Evolutionary conservation across 1,140 invertebrate genomes (phyloP).

Genomic region (Pristionchus pacificus): DNA sequence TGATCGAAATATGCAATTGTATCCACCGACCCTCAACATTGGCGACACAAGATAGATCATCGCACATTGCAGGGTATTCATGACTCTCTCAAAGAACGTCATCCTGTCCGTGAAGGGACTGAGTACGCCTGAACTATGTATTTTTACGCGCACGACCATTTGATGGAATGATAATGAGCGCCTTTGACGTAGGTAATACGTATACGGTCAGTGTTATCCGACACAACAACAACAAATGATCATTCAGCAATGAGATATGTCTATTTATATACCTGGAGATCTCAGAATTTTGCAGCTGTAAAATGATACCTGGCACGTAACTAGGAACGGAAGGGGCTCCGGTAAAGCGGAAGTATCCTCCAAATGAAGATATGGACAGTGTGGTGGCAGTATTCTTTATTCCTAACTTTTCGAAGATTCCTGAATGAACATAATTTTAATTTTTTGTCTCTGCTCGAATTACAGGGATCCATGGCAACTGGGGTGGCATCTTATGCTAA

Average conservation of each 20-base stretch:
- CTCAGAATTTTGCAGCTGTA: too few relatives aligned
- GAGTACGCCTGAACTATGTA: constrained; percentile 4
- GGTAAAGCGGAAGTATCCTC: background rate
- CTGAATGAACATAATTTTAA: too few relatives aligned
- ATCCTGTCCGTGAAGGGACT: background rate
- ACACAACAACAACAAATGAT: background rate
- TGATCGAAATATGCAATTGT: too few relatives aligned
- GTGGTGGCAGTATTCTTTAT: background rate
- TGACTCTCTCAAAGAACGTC: background rate
- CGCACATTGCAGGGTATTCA: background rate
- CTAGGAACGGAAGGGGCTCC: background rate
- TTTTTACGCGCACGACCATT: background rate
- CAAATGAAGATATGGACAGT: background rate
- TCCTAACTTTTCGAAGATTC: background rate
- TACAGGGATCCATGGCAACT: too few relatives aligned
- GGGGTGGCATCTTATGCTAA: too few relatives aligned
- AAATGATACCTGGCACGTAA: background rate
- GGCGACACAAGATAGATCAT: too few relatives aligned
- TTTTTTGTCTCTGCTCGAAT: too few relatives aligned
- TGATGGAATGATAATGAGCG: background rate
- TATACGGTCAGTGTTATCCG: too few relatives aligned
- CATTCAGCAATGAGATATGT: too few relatives aligned
- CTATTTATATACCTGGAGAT: too few relatives aligned
- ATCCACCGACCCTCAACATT: too few relatives aligned
- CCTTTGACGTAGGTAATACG: too few relatives aligned